Base-by-base conservation (phyloP, 2,888 invertebrate species). In the Cephonodes hylas region DNA sequence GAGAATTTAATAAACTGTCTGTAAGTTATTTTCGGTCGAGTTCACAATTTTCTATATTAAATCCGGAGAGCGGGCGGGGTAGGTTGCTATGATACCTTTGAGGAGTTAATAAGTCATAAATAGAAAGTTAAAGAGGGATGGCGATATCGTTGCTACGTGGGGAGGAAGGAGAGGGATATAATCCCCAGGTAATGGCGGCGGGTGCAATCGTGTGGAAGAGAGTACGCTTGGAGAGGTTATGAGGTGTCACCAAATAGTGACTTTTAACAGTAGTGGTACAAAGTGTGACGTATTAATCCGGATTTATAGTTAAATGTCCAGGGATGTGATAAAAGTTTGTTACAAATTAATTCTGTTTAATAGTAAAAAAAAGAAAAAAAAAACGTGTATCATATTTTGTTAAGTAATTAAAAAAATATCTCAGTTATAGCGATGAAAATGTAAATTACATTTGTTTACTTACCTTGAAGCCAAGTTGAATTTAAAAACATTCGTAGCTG, bases 71-170 rank as follows among this genome's bases (percentile, higher is more conserved):
- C 81, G 76, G 76, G 74, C 74, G 82, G 83, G 85, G 81, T 83
- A 78, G 83, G 92, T 92, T 92, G 92, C 92, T 81, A 91, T 89
- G 92, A 91, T 91, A 92, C 92, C 90, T 89, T 74, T 84, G 85
- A 90, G 89, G 81, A 90, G 91, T 89, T 92, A 92, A 92, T 92
- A 92, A 91, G 92, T 92, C 91, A 91, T 90, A 90, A 91, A 91
- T 87, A 86, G 86, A 76, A 72, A 73, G 84, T 63, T 74, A 65
- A 74, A 90, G 69, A 67, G 87, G 73, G 85, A 88, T 59, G 70
- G 77, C 65, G 70, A 61, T 69, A 82, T 71, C 66, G 61, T 67
- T 48, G 63, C 67, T 34, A 61, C 63, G 63, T 72, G 70, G 63
- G 81, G 66, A 62, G 42, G 76, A 86, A 68, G 75, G 80, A 76